phyloP scores from a whole-genome alignment of 2,797 vertebrate species.

The Thunnus albacares region DNA sequence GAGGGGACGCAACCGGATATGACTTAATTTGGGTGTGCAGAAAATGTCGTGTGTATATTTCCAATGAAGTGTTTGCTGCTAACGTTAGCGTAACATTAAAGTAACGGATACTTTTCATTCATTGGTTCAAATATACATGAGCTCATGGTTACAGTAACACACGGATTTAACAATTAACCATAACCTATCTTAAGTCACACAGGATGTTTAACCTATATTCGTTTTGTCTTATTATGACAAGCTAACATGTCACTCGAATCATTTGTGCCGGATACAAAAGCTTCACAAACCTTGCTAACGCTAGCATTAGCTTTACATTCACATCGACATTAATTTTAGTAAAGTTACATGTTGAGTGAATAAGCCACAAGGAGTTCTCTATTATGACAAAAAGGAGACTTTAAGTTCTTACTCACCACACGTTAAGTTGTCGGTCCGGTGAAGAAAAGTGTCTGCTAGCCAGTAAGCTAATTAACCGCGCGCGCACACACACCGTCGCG shows the following conservation, averaged over 20 bases:
- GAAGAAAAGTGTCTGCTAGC: conserved; percentile 44
- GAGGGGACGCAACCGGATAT: conserved; percentile 59
- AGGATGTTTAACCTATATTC: neutral
- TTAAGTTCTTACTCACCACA: conserved; percentile 71
- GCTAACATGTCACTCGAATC: neutral
- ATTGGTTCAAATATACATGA: neutral
- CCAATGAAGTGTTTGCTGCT: conserved; percentile 1
- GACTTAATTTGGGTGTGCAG: conserved; percentile 1
- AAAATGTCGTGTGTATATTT: neutral
- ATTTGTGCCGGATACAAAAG: neutral
- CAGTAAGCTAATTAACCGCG: conserved; percentile 74
- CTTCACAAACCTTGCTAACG: neutral
- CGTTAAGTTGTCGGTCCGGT: conserved; percentile 36
- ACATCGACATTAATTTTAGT: neutral
- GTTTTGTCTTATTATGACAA: fast-evolving
- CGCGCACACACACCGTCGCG: conserved; percentile 58
- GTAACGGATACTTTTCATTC: fast-evolving
- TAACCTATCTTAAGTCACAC: neutral
- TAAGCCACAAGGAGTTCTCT: fast-evolving
- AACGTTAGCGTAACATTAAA: neutral
- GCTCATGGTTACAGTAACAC: neutral
- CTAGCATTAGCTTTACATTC: neutral
- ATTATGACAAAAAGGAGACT: fast-evolving
- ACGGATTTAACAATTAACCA: neutral
- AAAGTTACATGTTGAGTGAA: neutral